Evolutionary conservation across 2,113 vertebrate genomes (phyloP).

Genomic region (Sarotherodon lohbergeri): DNA sequence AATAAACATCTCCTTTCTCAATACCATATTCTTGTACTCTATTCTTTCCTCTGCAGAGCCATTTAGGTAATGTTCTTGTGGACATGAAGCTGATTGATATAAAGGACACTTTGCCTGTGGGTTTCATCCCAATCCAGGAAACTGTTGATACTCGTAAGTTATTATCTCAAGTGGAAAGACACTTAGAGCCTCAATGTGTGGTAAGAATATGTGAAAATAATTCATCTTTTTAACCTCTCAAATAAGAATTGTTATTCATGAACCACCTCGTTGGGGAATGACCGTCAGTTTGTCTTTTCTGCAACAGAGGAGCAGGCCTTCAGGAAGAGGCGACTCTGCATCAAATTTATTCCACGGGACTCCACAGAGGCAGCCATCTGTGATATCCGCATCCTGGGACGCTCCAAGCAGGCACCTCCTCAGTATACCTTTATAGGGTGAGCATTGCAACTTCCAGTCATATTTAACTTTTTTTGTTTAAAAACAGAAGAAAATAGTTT

Average conservation of each 20-base stretch:
- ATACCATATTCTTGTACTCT: not conserved
- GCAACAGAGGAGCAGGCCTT: slow-evolving; percentile 89
- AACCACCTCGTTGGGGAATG: not conserved
- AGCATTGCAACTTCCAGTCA: slow-evolving; percentile 30
- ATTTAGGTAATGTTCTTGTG: slow-evolving; percentile 94
- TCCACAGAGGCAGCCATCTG: slow-evolving; percentile 97
- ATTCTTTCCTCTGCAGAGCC: slow-evolving; percentile 76
- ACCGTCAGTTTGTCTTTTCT: not conserved
- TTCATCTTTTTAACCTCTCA: not conserved
- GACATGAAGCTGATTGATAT: slow-evolving; percentile 99
- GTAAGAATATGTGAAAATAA: not conserved
- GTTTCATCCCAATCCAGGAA: slow-evolving; percentile 97
- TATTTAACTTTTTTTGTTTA: not conserved
- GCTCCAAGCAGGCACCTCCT: slow-evolving; percentile 92
- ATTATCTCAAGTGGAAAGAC: not conserved
- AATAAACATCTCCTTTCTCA: not conserved
- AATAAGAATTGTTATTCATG: not conserved
- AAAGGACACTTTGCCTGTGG: slow-evolving; percentile 95
- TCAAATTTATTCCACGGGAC: slow-evolving; percentile 97
- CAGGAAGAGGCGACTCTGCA: slow-evolving; percentile 93
- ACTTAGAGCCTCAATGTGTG: not conserved
- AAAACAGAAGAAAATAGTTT: not conserved
- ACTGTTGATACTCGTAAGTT: slow-evolving; percentile 94
- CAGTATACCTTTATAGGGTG: slow-evolving; percentile 98
- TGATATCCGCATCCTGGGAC: slow-evolving; percentile 91